A percentile compares a stretch with the other conserved stretches of the same genome.
Evolutionary conservation across 2,888 invertebrate species (phyloP).

Genomic region (Rhagonycha fulva): DNA sequence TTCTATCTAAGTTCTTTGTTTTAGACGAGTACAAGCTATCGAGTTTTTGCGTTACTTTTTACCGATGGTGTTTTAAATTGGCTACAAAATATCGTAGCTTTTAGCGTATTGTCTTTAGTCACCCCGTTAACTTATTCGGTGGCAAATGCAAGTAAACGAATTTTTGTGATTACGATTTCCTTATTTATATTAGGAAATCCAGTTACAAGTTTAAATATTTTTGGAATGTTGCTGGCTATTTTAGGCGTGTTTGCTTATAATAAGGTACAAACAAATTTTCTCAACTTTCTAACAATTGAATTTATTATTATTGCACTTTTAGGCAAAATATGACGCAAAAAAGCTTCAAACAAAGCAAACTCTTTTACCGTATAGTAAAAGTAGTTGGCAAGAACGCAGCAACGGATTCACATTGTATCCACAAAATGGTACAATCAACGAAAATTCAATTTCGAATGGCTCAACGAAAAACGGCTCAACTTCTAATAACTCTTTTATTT

Average conservation of each 20-base stretch:
- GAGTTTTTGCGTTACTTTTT: constrained; percentile 65
- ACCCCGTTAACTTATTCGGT: constrained; percentile 96
- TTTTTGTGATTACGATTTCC: constrained; percentile 88
- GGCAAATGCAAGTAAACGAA: constrained; percentile 92
- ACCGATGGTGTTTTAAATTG: constrained; percentile 88
- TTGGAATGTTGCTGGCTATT: constrained; percentile 90
- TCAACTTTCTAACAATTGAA: background rate
- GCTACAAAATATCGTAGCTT: constrained; percentile 94
- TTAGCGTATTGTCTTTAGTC: constrained; percentile 88
- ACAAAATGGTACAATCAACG: constrained; percentile 27
- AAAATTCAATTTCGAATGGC: constrained; percentile 31
- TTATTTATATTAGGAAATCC: constrained; percentile 88
- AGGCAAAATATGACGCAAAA: constrained; percentile 74
- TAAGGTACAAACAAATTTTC: constrained; percentile 59
- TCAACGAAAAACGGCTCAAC: constrained; percentile 37
- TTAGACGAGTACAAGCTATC: constrained; percentile 59
- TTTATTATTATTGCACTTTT: constrained; percentile 38
- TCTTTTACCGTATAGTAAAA: constrained; percentile 59
- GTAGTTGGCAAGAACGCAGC: constrained; percentile 62
- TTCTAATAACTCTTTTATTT: constrained; percentile 42
- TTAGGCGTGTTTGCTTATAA: constrained; percentile 91
- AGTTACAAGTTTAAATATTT: constrained; percentile 81
- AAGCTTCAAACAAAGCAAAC: constrained; percentile 57
- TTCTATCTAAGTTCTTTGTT: constrained; percentile 38
- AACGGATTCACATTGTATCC: constrained; percentile 80